Evolutionary conservation across 2,888 invertebrate genomes (phyloP).

Genomic region (Tridacna gigas): DNA sequence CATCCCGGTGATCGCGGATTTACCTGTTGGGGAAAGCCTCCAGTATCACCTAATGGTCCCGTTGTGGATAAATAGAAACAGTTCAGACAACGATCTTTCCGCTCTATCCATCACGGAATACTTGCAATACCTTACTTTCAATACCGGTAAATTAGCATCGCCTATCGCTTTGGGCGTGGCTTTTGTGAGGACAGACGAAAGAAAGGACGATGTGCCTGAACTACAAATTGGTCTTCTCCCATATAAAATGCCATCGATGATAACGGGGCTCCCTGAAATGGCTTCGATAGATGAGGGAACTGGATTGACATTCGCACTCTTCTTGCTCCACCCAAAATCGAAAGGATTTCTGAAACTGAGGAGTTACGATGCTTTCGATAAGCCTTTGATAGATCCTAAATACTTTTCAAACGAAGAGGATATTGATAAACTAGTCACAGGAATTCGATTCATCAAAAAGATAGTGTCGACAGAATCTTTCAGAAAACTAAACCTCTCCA

Average conservation of each 20-base stretch:
- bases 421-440: slow-evolving; percentile 15
- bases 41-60: slow-evolving; percentile 73
- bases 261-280: slow-evolving; percentile 13
- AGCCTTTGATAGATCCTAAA: slow-evolving; percentile 35
- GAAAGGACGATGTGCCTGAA: slow-evolving; percentile 21
- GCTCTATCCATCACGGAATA: not conserved
- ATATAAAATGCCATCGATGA: not conserved
- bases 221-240: slow-evolving; percentile 20
- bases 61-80: not conserved
- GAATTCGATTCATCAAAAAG: slow-evolving; percentile 33
- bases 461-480: slow-evolving; percentile 45
- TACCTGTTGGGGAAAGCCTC: slow-evolving; percentile 80
- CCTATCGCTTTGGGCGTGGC: slow-evolving; percentile 19
- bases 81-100: not conserved
- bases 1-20: slow-evolving; percentile 76
- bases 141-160: not conserved
- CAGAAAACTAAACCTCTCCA: slow-evolving; percentile 43
- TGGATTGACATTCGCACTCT: slow-evolving; percentile 27
- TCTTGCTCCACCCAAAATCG: slow-evolving; percentile 32
- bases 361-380: slow-evolving; percentile 41
- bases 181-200: slow-evolving; percentile 9
- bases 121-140: slow-evolving; percentile 21
- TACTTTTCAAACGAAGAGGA: slow-evolving; percentile 32
- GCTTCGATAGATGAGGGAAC: not conserved
- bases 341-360: slow-evolving; percentile 15